Evolutionary conservation across 2,797 vertebrate genomes (phyloP).

Genomic region (Xyrichtys novacula): DNA sequence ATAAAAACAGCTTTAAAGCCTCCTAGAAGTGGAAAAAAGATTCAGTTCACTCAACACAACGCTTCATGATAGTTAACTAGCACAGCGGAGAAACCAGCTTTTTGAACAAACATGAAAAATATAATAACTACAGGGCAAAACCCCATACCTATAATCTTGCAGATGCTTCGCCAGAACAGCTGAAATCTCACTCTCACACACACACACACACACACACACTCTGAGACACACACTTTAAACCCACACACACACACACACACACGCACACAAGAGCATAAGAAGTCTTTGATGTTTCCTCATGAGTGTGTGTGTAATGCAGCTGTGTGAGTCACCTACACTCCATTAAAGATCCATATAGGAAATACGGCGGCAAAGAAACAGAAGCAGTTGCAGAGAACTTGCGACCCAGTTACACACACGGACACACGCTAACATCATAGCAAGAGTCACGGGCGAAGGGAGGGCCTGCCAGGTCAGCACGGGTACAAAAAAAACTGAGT

Average conservation of each 20-base stretch:
- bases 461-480: slow-evolving; percentile 57
- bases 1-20: slow-evolving; percentile 12
- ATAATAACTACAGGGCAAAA: slow-evolving; percentile 23
- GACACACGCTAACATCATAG: slow-evolving; percentile 74
- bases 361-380: slow-evolving; percentile 49
- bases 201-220: slow-evolving; percentile 7
- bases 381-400: slow-evolving; percentile 48
- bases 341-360: slow-evolving; percentile 67
- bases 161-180: slow-evolving; percentile 56
- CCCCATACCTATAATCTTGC: slow-evolving; percentile 51
- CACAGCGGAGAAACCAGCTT: slow-evolving; percentile 6
- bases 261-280: slow-evolving; percentile 77
- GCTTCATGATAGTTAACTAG: slow-evolving; percentile 19
- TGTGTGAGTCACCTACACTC: slow-evolving; percentile 76
- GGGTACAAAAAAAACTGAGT: slow-evolving; percentile 21
- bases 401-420: slow-evolving; percentile 24
- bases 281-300: slow-evolving; percentile 81
- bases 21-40: background rate
- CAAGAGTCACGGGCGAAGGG: slow-evolving; percentile 48
- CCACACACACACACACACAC: slow-evolving; percentile 33
- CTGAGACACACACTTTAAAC: slow-evolving; percentile 7
- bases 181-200: slow-evolving; percentile 26
- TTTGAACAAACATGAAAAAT: slow-evolving; percentile 24
- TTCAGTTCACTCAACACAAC: slow-evolving; percentile 9
- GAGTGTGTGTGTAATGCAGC: slow-evolving; percentile 66